These are phyloP conservation scores for Drosophila novamexicana DNA, from an alignment of 1,140 invertebrate species.

Conservation along the genomic window DNA sequence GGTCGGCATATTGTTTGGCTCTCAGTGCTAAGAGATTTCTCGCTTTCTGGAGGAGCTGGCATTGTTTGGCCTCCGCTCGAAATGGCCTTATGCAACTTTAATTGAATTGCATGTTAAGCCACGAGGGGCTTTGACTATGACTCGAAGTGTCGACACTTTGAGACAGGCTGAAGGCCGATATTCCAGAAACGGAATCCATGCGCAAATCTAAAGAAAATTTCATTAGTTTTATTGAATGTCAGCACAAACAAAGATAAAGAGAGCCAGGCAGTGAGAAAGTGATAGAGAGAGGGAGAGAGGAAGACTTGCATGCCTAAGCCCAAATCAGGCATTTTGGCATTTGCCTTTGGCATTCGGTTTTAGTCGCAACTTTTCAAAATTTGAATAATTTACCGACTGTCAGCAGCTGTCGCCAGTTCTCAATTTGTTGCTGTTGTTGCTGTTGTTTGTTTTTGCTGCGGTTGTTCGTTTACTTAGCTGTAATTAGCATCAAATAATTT, in stretches of 20 bases:
- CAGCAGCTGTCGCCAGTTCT: constrained; percentile 29
- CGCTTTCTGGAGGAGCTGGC: constrained; percentile 1
- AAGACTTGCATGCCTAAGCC: constrained; percentile 5
- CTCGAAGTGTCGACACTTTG: constrained; percentile 36
- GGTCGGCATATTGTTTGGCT: constrained; percentile 30
- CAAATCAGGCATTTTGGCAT: constrained; percentile 38
- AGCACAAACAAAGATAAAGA: constrained; percentile 6
- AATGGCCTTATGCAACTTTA: constrained; percentile 76
- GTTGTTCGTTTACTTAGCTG: constrained; percentile 47
- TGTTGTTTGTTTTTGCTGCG: constrained; percentile 26
- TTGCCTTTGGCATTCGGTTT: constrained; percentile 4
- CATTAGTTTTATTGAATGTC: constrained; percentile 75
- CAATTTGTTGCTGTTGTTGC: constrained; percentile 1
- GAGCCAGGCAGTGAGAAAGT: background rate
- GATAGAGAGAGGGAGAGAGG: background rate
- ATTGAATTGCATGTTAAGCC: constrained; percentile 78
- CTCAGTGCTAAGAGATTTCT: constrained; percentile 32
- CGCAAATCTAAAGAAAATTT: constrained; percentile 49
- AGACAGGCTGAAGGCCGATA: constrained; percentile 47
- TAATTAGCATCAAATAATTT: constrained; percentile 76
- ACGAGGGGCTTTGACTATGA: constrained; percentile 35
- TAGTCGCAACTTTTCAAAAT: constrained; percentile 23
- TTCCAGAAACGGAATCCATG: background rate
- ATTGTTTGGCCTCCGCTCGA: constrained; percentile 20
- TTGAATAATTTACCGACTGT: constrained; percentile 45